phyloP scores from a whole-genome alignment of 1,140 invertebrate genomes.

The Drosophila ananassae region DNA sequence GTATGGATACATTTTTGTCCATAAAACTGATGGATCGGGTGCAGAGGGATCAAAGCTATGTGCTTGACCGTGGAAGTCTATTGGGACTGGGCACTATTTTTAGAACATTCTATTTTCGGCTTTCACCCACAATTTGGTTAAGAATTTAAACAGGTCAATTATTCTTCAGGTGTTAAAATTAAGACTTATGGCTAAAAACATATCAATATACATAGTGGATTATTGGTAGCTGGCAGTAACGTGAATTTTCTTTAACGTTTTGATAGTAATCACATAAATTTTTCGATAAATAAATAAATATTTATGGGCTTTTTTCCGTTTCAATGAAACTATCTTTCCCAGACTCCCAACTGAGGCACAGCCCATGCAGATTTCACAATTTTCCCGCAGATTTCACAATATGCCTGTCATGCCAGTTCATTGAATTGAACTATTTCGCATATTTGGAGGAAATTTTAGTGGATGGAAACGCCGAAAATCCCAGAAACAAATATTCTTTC shows the following conservation, averaged over 20 bases:
- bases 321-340: slow-evolving; percentile 32
- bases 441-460: slow-evolving; percentile 49
- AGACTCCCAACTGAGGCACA: slow-evolving; percentile 11
- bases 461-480: slow-evolving; percentile 38
- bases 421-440: slow-evolving; percentile 52
- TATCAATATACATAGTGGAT: neutral
- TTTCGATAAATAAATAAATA: slow-evolving; percentile 11
- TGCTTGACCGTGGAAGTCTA: neutral
- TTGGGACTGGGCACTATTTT: neutral
- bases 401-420: slow-evolving; percentile 57
- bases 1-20: slow-evolving; percentile 1
- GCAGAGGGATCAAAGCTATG: slow-evolving; percentile 24
- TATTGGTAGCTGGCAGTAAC: neutral
- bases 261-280: slow-evolving; percentile 22
- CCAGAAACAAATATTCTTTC: slow-evolving; percentile 39
- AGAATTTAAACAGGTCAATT: neutral
- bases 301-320: slow-evolving; percentile 2
- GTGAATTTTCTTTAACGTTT: slow-evolving; percentile 16
- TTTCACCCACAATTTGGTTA: too few relatives aligned
- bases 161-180: neutral
- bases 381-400: slow-evolving; percentile 15
- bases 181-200: neutral
- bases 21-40: slow-evolving; percentile 28
- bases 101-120: neutral
- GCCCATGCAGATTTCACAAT: slow-evolving; percentile 45